A percentile compares a stretch with the other conserved stretches of the same genome.
Conservation (phyloP, 2,113 vertebrate species). For the Bos javanicus region DNA sequence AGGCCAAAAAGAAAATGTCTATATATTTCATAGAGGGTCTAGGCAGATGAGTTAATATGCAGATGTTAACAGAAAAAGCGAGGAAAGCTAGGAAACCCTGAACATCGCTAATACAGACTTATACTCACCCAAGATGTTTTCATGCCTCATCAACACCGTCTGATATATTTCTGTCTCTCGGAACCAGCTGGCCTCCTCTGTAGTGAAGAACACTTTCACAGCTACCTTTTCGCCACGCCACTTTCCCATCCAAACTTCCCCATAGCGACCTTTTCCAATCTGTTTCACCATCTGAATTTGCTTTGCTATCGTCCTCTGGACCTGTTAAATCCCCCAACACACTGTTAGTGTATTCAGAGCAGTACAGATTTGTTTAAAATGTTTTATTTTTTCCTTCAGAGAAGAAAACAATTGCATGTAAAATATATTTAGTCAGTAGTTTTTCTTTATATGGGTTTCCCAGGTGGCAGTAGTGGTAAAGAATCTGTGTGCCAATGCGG, state of each 20-base stretch:
- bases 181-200: slow-evolving; percentile 99
- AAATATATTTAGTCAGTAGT: background rate
- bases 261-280: slow-evolving; percentile 97
- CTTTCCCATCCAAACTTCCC: slow-evolving; percentile 98
- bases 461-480: background rate
- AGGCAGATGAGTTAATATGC: slow-evolving; percentile 36
- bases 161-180: slow-evolving; percentile 99
- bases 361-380: background rate
- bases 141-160: slow-evolving; percentile 97
- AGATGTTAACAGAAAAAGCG: background rate
- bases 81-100: background rate
- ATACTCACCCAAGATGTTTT: slow-evolving; percentile 95
- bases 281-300: slow-evolving; percentile 99
- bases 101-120: background rate
- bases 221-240: slow-evolving; percentile 98
- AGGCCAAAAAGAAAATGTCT: background rate
- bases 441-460: background rate
- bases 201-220: slow-evolving; percentile 98
- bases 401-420: background rate
- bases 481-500: background rate
- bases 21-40: background rate
- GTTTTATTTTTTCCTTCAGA: background rate
- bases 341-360: background rate
- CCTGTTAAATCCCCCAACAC: slow-evolving; percentile 80
- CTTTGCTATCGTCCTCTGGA: slow-evolving; percentile 98